phyloP scores from a whole-genome alignment of 2,888 invertebrate species.

The Eupithecia inturbata region DNA sequence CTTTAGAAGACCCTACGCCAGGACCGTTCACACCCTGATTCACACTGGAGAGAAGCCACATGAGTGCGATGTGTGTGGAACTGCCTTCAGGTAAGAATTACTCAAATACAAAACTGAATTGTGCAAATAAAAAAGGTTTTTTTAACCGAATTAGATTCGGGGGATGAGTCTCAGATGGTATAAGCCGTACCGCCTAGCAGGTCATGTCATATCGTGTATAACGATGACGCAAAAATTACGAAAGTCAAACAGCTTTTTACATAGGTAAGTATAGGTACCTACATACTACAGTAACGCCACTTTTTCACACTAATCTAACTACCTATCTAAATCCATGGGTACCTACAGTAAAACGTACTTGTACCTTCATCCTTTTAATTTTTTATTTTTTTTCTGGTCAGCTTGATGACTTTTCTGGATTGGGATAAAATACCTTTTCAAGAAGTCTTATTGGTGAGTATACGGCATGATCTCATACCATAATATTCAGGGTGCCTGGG shows the following conservation, averaged over 20 bases:
- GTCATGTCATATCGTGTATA: background rate
- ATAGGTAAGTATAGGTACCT: background rate
- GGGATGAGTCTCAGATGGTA: background rate
- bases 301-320: background rate
- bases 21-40: constrained; percentile 78
- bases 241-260: too few species aligned
- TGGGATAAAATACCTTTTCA: background rate
- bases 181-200: background rate
- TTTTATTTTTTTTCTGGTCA: constrained; percentile 4
- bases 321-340: background rate
- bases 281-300: too few species aligned
- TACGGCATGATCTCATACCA: background rate
- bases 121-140: background rate
- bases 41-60: constrained; percentile 80
- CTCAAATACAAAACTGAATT: background rate
- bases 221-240: background rate
- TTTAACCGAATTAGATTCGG: background rate
- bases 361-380: background rate
- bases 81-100: constrained; percentile 72
- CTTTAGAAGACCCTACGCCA: constrained; percentile 76
- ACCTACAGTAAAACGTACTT: background rate
- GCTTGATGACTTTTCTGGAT: background rate
- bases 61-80: constrained; percentile 77
- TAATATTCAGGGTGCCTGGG: background rate
- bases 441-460: background rate